Conservation (phyloP, 2,888 invertebrate species). For the Tetranychus truncatus region DNA sequence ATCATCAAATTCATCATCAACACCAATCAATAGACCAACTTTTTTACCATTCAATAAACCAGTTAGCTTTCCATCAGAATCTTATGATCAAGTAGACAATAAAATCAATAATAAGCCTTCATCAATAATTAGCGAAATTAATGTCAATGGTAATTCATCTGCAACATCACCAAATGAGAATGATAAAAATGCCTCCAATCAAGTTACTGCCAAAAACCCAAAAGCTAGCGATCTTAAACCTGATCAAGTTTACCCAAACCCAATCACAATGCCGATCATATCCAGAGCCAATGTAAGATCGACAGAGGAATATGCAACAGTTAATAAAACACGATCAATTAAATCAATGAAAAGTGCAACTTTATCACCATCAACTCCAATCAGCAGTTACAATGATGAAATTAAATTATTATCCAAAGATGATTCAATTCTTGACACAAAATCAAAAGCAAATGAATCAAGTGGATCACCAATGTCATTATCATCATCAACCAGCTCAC, state of each 20-base stretch:
- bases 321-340: not conserved
- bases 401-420: not conserved
- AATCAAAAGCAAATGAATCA: not conserved
- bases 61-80: not conserved
- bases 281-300: not conserved
- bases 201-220: not conserved
- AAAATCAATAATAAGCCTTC: not conserved
- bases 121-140: not conserved
- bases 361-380: not conserved
- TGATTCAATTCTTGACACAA: not conserved
- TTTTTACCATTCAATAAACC: not conserved
- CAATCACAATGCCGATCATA: not conserved
- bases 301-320: constrained; percentile 4
- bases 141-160: not conserved
- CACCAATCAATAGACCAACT: not conserved
- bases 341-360: not conserved
- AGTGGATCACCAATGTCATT: not conserved
- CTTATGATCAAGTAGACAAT: not conserved
- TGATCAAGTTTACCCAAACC: constrained; percentile 3
- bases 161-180: not conserved
- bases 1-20: not conserved
- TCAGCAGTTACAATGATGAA: not conserved
- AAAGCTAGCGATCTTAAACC: not conserved
- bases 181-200: not conserved
- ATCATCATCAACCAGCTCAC: constrained; percentile 2